Evolutionary conservation across 2,113 vertebrate species (phyloP), one percentile per base, ranked within the genome.

Genomic region (Electrona antarctica): DNA sequence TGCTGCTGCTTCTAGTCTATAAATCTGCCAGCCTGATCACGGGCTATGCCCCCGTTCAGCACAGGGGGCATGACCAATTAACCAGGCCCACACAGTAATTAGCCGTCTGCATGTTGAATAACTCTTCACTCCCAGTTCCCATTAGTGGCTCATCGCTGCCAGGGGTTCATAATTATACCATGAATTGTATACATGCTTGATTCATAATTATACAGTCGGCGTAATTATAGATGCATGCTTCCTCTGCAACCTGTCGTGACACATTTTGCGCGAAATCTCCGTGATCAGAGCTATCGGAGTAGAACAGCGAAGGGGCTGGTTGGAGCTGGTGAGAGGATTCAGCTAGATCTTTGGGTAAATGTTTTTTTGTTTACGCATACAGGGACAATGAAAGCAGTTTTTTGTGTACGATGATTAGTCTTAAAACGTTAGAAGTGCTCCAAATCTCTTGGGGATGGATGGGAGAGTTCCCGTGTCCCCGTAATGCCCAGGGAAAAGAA

Each of bases 131-230:
- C 76, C 79, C 80, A 90, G 83, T 87, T 87, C 85, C 78, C 86
- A 90, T 89, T 90, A 90, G 87, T 84, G 89, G 88, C 81, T 82
- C 86, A 87, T 81, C 63, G 78, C 67, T 81, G 84, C 78, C 13
- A 89, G 78, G 86, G 82, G 79, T 88, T 88, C 87, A 86, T 90
- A 90, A 92, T 92, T 90, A 91, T 87, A 86, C 79, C 83, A 79
- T 77, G 85, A 89, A 87, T 83, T 88, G 85, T 88, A 87, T 88
- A 88, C 15, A 81, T 68, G 87, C 87, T 80, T 90, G 85, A 89
- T 92, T 91, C 72, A 54, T 85, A 88, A 90, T 89, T 88, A 87
- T 86, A 87, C 86, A 80, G 82, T 88, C 75, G 75, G 70, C 83
- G 66, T 91, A 92, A 92, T 92, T 90, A 89, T 80, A 89, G 86